Evolutionary conservation across 2,113 vertebrate species (phyloP).

Genomic region (Etheostoma spectabile): DNA sequence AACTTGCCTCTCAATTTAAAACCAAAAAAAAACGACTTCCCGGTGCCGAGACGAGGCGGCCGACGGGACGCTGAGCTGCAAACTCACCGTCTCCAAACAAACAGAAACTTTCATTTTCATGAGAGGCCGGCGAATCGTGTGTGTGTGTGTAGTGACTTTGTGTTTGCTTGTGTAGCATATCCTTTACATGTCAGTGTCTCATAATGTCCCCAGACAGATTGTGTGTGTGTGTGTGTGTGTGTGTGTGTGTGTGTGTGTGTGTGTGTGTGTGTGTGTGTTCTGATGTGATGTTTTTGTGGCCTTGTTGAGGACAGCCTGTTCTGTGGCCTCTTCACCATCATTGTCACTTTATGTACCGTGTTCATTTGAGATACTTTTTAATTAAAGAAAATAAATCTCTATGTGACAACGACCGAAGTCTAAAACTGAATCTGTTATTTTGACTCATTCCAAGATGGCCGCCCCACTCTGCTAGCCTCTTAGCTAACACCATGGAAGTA

Average conservation of each 20-base stretch:
- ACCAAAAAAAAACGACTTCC: not conserved
- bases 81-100: not conserved
- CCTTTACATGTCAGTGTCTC: not conserved
- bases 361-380: conserved; percentile 65
- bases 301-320: conserved; percentile 68
- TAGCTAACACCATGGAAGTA: not conserved
- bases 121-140: conserved; percentile 36
- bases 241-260: conserved; percentile 5
- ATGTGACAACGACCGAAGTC: conserved; percentile 24
- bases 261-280: conserved; percentile 30
- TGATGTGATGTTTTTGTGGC: conserved; percentile 71
- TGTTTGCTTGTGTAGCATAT: not conserved
- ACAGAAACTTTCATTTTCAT: not conserved
- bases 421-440: not conserved
- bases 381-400: conserved; percentile 70
- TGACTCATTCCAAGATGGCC: not conserved
- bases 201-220: too few relatives aligned
- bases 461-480: not conserved
- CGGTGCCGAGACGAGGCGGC: not conserved
- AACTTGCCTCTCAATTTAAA: conserved; percentile 33
- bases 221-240: not conserved
- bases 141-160: not conserved
- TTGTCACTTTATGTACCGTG: conserved; percentile 61
- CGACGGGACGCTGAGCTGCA: not conserved
- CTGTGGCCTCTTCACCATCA: conserved; percentile 42